Base-by-base conservation (phyloP, 2,888 invertebrate genomes). In the Steinernema scapterisci region DNA sequence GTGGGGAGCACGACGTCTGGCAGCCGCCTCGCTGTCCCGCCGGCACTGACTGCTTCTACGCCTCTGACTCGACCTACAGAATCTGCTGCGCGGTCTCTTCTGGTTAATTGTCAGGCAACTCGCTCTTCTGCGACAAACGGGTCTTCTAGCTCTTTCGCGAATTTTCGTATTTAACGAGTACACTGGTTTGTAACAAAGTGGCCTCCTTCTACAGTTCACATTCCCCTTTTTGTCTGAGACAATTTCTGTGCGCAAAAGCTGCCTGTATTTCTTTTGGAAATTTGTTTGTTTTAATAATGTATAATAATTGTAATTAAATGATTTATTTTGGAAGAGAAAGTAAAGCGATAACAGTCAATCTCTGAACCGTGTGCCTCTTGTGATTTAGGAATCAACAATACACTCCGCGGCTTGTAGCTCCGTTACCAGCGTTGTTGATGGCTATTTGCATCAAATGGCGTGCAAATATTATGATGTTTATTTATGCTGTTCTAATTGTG, bases 21-120 rank as follows among this genome's bases (percentile, higher is more conserved):
- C 31, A 72, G 27, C 83, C 83, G 7, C 72, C 56, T 9, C 78
- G 86, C 27, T 87, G 87, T 52, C 87, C 87, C 0, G 78, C 76
- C 21, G 83, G 83, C 54, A 81, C 87, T 0, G 82, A 81, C 54
- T 87, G 87, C 76, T 87, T 87, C 83, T 77, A 78, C 56, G 82
- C 86, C 7, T 76, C 80, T 21, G 87, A 87, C 75, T 84, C 85
- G 63, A 80, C 83, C 23, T 87, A 82, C 78, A 73, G 84, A 52
- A 87, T 87, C 74, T 86, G 86, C 70, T 86, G 86, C 72, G 83
- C 85, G 16, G 85, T 86, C 11, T 82, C 83, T n/a, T 76, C 77
- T n/a, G 81, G 81, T 45, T 81, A 77, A 80, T 16, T 27, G 63
- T 63, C 63, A 31, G 7, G 31, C 63, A 7, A 27, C 27, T 21